phyloP scores from a whole-genome alignment of 2,113 vertebrate species.

The Tilapia sparmanii region DNA sequence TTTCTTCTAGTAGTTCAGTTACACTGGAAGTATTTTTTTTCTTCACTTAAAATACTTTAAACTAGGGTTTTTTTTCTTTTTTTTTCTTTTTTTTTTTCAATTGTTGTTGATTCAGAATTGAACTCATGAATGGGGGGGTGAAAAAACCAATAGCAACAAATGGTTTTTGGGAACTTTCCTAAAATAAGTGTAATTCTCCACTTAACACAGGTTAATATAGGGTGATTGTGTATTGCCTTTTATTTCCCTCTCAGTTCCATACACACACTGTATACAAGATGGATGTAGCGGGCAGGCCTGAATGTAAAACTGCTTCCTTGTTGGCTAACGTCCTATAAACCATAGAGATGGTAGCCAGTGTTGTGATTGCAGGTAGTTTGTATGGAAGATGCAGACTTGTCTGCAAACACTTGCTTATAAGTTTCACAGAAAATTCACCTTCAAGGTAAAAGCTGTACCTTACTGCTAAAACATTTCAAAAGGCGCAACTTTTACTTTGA shows the following conservation, averaged over 20 bases:
- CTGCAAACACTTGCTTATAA: not conserved
- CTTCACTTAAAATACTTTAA: not conserved
- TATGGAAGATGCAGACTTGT: not conserved
- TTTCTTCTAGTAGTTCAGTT: not conserved
- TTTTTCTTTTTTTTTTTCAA: not conserved
- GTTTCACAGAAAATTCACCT: not conserved
- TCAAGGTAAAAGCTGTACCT: not conserved
- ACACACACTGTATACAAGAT: not conserved
- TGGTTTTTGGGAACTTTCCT: not conserved
- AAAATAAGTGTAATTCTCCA: not conserved
- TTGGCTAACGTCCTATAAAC: not conserved
- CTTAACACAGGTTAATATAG: not conserved
- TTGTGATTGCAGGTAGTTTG: not conserved
- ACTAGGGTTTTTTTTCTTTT: accelerated
- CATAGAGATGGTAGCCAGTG: not conserved
- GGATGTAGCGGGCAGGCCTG: not conserved
- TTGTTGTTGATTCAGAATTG: not conserved
- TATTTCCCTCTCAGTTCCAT: not conserved
- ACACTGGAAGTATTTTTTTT: not conserved
- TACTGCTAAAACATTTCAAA: not conserved
- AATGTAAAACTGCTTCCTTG: not conserved
- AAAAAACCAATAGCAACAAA: not conserved
- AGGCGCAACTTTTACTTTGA: not conserved
- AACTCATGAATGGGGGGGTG: not conserved
- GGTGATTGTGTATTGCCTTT: not conserved